Percentiles rank a stretch among this genome's conserved stretches.
phyloP scores from a whole-genome alignment of 2,888 invertebrate genomes.

The Lochmaea crataegi region DNA sequence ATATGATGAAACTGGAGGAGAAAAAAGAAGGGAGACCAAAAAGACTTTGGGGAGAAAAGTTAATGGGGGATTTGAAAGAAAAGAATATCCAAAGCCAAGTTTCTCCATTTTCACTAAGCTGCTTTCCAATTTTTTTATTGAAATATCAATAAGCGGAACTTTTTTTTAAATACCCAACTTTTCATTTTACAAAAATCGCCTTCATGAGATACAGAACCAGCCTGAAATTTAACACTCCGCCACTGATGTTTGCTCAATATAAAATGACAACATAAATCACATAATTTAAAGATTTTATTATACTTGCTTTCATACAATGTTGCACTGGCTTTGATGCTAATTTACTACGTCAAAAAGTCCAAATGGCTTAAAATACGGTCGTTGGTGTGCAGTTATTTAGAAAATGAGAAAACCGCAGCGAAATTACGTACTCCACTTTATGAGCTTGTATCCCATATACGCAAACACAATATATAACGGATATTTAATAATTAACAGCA shows the following conservation, averaged over 20 bases:
- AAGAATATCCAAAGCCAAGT: too few species aligned
- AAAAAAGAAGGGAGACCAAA: too few species aligned
- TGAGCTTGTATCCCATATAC: conserved; percentile 55
- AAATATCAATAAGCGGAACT: too few species aligned
- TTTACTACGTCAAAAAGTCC: conserved; percentile 1
- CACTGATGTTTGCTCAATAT: neutral
- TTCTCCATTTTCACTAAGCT: too few species aligned
- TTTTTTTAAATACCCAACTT: too few species aligned
- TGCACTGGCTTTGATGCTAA: neutral
- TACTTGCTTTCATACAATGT: neutral
- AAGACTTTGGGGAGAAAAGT: too few species aligned
- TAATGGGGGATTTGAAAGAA: too few species aligned
- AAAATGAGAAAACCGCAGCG: conserved; percentile 59
- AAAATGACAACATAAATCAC: neutral
- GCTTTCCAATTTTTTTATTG: too few species aligned
- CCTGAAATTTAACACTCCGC: neutral
- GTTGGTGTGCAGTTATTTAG: conserved; percentile 52
- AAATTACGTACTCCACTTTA: conserved; percentile 58
- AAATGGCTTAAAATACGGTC: conserved; percentile 38
- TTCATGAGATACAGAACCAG: too few species aligned
- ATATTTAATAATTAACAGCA: conserved; percentile 58
- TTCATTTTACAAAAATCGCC: too few species aligned
- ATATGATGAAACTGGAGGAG: too few species aligned
- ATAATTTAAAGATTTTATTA: conserved; percentile 6
- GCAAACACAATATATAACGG: conserved; percentile 55